Base-by-base conservation (phyloP, 2,113 vertebrate species). In the Xyrauchen texanus region DNA sequence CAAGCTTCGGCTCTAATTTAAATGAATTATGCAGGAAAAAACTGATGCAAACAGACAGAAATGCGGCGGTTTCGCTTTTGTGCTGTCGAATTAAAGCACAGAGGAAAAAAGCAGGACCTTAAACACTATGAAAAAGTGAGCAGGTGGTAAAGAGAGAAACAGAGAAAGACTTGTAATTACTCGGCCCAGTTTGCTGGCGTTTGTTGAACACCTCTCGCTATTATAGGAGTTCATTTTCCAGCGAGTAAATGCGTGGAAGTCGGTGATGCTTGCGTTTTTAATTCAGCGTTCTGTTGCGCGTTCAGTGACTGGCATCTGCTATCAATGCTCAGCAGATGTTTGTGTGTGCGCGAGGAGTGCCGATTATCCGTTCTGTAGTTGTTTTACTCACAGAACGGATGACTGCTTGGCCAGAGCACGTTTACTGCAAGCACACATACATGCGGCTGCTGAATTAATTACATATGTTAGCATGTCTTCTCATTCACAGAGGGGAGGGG, bases 351-450 rank as follows among this genome's bases (percentile, higher is more conserved):
- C 95, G 51, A 95, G 95, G 96, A 58, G 55, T n/a, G 15, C 13
- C 97, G 96, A 98, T 98, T 98, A 98, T 97, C 95, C 96, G 97
- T 96, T 96, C 96, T 96, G 96, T 97, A 96, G 66, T 71, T 95
- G 96, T 98, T 97, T 98, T 97, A 97, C 95, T 98, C 97, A 96
- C 95, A 95, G 95, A 97, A 97, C 96, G 97, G 96, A 97, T 98
- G 97, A 95, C 95, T 98, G 96, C 96, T 95, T 96, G 94, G 94
- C 95, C 95, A 96, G 96, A 98, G 97, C 97, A 94, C 98, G 97
- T 97, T 98, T 98, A 98, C 96, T 96, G 57, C 95, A 90, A 55
- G 46, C 77, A 42, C 81, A 57, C 79, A 47, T 64, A 62, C 64
- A 65, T 62, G 11, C 69, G 42, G 69, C 51, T 70, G 51, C 81